Base-by-base conservation (phyloP, 2,113 vertebrate genomes). In the Dolichallabes microphthalmus region DNA sequence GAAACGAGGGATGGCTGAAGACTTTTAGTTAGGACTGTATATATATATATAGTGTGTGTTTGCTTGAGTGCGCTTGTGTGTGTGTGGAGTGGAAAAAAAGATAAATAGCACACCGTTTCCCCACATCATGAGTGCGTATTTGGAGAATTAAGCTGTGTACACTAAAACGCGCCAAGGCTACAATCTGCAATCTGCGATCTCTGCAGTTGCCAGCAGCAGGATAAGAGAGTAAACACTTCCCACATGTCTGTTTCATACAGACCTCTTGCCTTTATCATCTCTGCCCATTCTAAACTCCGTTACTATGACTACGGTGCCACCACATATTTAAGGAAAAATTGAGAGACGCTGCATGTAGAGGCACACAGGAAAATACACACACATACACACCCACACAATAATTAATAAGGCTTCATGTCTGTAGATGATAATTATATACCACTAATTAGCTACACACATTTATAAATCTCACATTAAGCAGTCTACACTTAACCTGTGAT, bases 271-370 rank as follows among this genome's bases (percentile, higher is more conserved):
- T 71, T 63, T 32, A 45, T 83, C 69, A 20, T 60, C 79, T 82
- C 82, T 60, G 74, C 68, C 82, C 39, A 3, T 50, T 82, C 66
- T 19, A 86, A 89, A 87, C 60, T 84, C 88, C 52, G 76, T 84
- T 91, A 78, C 88, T 80, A 93, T 93, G 89, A 86, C 86, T 90
- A 91, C 88, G 68, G 61, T 84, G 83, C 88, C 83, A 87, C 84
- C 75, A 76, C 82, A 68, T 50, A 88, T 68, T 68, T 75, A 80
- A 50, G 60, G 60, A 14, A 45, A 52, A 79, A 53, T 32, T 66
- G 81, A 25, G 39, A 64, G 45, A 74, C 4, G 75, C 71, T 50
- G 19, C n/a, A 52, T 53, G 68, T 27, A 50, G 66, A 81, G 57
- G 20, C 4, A 30, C 66, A 74, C 11, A 30, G 19, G 25, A 6